Base-by-base conservation (phyloP, 2,888 invertebrate species). In the Meta bourneti region DNA sequence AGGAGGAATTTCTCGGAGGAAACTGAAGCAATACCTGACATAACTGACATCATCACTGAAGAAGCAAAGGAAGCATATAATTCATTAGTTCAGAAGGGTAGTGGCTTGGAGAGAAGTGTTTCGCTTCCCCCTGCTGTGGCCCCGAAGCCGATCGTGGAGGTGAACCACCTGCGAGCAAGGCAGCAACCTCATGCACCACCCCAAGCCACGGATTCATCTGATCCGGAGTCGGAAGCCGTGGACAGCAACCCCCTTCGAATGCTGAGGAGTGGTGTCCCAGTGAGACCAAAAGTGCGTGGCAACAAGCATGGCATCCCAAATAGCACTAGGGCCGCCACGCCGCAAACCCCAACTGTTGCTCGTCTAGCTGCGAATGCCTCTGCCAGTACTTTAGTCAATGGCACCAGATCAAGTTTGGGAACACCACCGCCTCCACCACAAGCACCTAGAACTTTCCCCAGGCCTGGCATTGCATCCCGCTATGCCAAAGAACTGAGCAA, bases 1-100 rank as follows among this genome's bases (percentile, higher is more conserved):
- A 96, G 97, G 94, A 96, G 98, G 93, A 98, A 98, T 94, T 98
- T 98, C 94, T 97, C 98, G 74, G 98, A 98, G 94, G 98, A 98
- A 95, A 97, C 97, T 19, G 96, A 97, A 94, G 96, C 96, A 94
- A 97, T 98, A 93, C 97, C 97, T 13, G 98, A 98, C 95, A 97
- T 98, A 94, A 98, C 98, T 97, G 98, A 98, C 52, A 97, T 97
- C 52, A 96, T 98, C 94, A 97, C 98, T 20, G 97, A 97, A 94
- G 98, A 98, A 95, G 97, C 98, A 79, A 98, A 98, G 94, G 97
- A 97, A 94, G 99, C 98, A 0, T 99, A 99, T 95, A 97, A 98
- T 94, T 97, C 97, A 94, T 96, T 99, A 84, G 98, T 99, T 87
- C 98, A 98, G 94, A 96, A 97, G 93, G 94, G 94, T 78, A 87